Base-by-base conservation (phyloP, 2,888 invertebrate species). In the Erpobdella octoculata region DNA sequence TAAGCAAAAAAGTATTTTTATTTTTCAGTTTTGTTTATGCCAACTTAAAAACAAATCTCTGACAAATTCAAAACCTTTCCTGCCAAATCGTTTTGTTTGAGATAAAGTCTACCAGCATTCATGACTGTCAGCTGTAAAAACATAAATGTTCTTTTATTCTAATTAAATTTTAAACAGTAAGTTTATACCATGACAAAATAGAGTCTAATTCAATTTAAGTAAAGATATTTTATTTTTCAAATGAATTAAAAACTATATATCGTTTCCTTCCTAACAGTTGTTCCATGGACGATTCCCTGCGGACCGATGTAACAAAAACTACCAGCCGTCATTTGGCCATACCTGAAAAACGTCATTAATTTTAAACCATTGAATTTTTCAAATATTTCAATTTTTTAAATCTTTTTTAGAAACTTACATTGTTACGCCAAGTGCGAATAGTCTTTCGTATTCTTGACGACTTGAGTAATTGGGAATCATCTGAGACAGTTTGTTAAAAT, bases 241-340 rank as follows among this genome's bases (percentile, higher is more conserved):
- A 46, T 12, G 15, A 46, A 12, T 15, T 15, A 18, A 12, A 15
- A 46, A 15, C 18, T 15, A 46, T 46, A 15, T n/a, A n/a, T n/a
- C n/a, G n/a, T n/a, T n/a, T n/a, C n/a, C n/a, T n/a, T n/a, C 33
- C 67, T 65, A 80, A 87, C 87, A 73, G 86, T 86, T 4, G 88
- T 88, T 35, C 88, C 88, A 78, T 88, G 88, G 15, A 88, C 88
- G 73, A 88, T 88, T 25, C 88, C 88, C 78, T 88, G 88, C 9
- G 88, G 87, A 6, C 88, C 88, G 75, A 88, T 88, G 79, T 88
- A 88, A 76, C 87, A 87, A 78, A 84, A 88, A 76, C 86, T 86
- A 18, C 88, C 88, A 8, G 87, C 87, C 5, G 88, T 88, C 88
- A 88, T 88, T 79, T 88, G 88, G 0, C 87, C 88, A 79, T 87